Base-by-base conservation (phyloP, 2,113 vertebrate genomes). In the Genyomyrus donnyi region DNA sequence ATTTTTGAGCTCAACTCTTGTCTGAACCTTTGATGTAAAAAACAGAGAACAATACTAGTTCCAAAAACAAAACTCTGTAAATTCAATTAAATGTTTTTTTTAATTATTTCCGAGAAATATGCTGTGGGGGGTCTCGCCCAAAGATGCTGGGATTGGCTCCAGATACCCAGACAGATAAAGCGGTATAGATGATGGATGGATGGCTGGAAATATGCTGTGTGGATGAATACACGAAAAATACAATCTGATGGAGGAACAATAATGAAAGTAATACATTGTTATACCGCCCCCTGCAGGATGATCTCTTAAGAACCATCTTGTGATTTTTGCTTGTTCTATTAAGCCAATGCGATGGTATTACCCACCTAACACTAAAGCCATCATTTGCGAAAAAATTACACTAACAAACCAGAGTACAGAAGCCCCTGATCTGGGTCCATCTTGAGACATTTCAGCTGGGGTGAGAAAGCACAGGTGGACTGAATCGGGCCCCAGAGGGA, bases 1-100 rank as follows among this genome's bases (percentile, higher is more conserved):
- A 97, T 93, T 92, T 96, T 97, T 21, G 94, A 90, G 91, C 96
- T 96, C 87, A 98, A 93, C 92, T 97, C 97, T 48, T 96, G 95
- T 90, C 96, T 90, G 94, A 98, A 97, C 89, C 97, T 97, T 66
- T n/a, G 27, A 39, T 21, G 91, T 0, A 88, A 9, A 92, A 66
- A 74, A 11, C 9, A 66, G 9, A n/a, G n/a, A 66, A 66, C n/a
- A 66, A 66, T 66, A 66, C 9, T 27, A 66, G 58, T 66, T 66
- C 58, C 58, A 66, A 66, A 27, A 66, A 50, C 49, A 50, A 50
- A 52, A 52, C 50, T 3, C 13, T 49, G 48, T 50, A 15, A 62
- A n/a, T 62, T 62, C 24, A n/a, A 62, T n/a, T 3, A 62, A 52
- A 52, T 17, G 19, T 58, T 58, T 58, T 58, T 24, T 58, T 48